These are phyloP conservation scores for Rhagonycha lutea DNA, from an alignment of 2,888 invertebrate genomes.

Conservation along the genomic window DNA sequence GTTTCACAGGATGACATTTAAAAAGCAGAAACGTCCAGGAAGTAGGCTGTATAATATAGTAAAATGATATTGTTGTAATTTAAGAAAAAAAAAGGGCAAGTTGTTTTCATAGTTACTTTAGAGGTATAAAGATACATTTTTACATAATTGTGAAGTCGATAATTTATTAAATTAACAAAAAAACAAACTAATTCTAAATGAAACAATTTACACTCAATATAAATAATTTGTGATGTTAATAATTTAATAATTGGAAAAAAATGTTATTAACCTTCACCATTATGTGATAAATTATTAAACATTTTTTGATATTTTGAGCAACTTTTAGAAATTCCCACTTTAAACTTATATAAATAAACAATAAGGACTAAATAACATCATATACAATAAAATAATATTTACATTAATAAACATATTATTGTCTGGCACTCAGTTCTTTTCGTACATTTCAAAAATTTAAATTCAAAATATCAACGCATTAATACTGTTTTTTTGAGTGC, in stretches of 20 bases:
- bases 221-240: neutral
- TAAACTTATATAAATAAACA: constrained; percentile 20
- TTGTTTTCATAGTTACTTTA: neutral
- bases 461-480: constrained; percentile 17
- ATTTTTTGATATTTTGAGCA: constrained; percentile 29
- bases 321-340: constrained; percentile 28
- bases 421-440: constrained; percentile 49
- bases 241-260: constrained; percentile 9
- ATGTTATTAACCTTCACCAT: constrained; percentile 31
- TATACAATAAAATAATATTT: constrained; percentile 37
- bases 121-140: constrained; percentile 5
- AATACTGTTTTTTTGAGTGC: constrained; percentile 28
- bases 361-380: constrained; percentile 24
- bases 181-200: constrained; percentile 6
- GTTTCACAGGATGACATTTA: too few species aligned
- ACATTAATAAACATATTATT: constrained; percentile 38
- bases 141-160: constrained; percentile 7
- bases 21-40: too few species aligned
- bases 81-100: neutral
- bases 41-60: too few species aligned
- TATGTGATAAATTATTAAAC: constrained; percentile 27
- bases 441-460: constrained; percentile 30
- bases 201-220: neutral
- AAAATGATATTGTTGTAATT: neutral
- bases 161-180: neutral